These are phyloP conservation scores for Centropus bengalensis DNA, from an alignment of 2,113 vertebrate species.

Conservation along the genomic window DNA sequence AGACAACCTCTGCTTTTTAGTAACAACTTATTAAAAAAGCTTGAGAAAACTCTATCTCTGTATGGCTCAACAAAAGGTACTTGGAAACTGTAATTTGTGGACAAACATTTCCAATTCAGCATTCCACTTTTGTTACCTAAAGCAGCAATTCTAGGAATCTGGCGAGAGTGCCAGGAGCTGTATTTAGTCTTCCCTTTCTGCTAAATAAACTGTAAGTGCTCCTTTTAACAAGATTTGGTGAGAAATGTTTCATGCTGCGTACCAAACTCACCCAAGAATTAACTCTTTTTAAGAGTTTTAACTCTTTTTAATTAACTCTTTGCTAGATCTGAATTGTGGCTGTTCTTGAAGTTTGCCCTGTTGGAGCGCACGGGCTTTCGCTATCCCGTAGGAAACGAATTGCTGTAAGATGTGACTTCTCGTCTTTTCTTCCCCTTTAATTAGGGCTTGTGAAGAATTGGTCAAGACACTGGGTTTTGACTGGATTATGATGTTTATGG, in stretches of 20 bases:
- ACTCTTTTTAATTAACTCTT: not conserved
- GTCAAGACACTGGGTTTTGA: conserved; percentile 93
- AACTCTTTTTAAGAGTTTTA: too few species aligned
- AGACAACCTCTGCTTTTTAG: not conserved
- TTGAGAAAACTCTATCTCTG: not conserved
- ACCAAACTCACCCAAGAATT: not conserved
- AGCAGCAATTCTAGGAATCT: not conserved
- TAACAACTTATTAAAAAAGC: not conserved
- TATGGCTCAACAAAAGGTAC: not conserved
- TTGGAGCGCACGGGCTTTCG: not conserved
- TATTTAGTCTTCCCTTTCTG: not conserved
- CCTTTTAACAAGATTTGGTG: not conserved
- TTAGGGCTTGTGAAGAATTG: conserved; percentile 95
- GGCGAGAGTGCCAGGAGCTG: not conserved
- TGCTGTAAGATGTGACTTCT: not conserved
- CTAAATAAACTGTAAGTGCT: not conserved
- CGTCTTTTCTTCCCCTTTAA: not conserved
- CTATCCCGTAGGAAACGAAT: not conserved
- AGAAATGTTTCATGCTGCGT: not conserved
- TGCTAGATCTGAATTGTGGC: not conserved
- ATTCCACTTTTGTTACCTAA: not conserved
- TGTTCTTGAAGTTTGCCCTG: not conserved
- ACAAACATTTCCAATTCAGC: not conserved
- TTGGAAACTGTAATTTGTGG: not conserved
- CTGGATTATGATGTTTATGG: conserved; percentile 98